These are phyloP conservation scores for Andrena marginata DNA, from an alignment of 2,888 invertebrate genomes.

Conservation along the genomic window DNA sequence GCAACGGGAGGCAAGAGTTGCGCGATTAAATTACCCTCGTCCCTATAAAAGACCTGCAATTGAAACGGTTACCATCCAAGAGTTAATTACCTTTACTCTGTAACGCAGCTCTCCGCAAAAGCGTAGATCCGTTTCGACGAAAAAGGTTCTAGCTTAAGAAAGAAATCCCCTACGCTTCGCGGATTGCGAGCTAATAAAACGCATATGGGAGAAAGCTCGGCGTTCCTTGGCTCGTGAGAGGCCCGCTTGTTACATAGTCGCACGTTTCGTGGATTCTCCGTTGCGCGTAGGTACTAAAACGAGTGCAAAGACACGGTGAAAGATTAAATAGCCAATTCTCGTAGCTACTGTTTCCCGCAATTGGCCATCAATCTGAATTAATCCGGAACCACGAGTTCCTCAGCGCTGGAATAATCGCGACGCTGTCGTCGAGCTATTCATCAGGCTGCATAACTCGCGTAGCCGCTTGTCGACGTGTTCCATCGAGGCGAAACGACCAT, in stretches of 20 bases:
- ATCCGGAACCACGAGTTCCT: constrained; percentile 19
- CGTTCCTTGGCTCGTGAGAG: background rate
- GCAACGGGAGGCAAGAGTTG: constrained; percentile 10
- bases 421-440: constrained; percentile 17
- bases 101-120: background rate
- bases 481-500: constrained; percentile 34
- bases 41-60: background rate
- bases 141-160: background rate
- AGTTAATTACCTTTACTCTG: constrained; percentile 15
- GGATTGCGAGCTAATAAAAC: background rate
- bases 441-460: constrained; percentile 9
- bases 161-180: constrained; percentile 15
- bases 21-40: constrained; percentile 18
- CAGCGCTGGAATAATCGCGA: constrained; percentile 22
- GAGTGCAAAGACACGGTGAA: background rate
- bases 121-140: background rate
- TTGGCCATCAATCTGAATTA: constrained; percentile 19
- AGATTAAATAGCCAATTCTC: constrained; percentile 16
- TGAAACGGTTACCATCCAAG: constrained; percentile 21
- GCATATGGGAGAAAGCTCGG: background rate
- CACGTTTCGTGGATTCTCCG: background rate
- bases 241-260: background rate
- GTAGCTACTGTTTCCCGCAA: background rate
- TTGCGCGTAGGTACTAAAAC: background rate
- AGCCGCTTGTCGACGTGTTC: constrained; percentile 1